phyloP scores from a whole-genome alignment of 2,888 invertebrate genomes.

The Spicauda simplicius region DNA sequence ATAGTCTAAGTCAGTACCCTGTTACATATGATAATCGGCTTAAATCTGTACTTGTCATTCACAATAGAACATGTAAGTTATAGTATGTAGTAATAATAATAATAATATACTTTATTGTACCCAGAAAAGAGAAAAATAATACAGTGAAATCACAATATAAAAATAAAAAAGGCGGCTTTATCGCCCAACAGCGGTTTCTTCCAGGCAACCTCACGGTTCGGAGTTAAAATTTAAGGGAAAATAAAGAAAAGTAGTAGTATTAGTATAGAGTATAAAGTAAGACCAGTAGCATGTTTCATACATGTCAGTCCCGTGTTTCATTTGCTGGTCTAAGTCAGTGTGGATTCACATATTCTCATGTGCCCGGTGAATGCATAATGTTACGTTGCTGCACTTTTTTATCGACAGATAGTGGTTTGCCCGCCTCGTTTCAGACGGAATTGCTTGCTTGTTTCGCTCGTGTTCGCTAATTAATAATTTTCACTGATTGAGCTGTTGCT shows the following conservation, averaged over 20 bases:
- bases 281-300: no score
- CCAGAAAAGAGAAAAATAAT: no score
- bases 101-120: no score
- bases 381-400: conserved; percentile 51
- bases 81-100: not conserved
- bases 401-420: conserved; percentile 47
- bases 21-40: not conserved
- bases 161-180: no score
- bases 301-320: no score
- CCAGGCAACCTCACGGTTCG: no score
- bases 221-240: no score
- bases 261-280: no score
- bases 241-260: no score
- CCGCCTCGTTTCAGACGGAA: conserved; percentile 45
- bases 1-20: not conserved
- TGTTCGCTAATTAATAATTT: conserved; percentile 59
- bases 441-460: conserved; percentile 53
- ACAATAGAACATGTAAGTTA: not conserved
- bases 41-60: not conserved
- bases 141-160: no score
- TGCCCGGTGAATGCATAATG: conserved; percentile 48
- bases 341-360: conserved; percentile 22
- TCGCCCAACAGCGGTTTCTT: no score
- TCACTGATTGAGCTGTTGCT: conserved; percentile 53
- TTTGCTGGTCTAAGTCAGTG: not conserved